Evolutionary conservation across 1,140 invertebrate species (phyloP).

Genomic region (Drosophila sucinea): DNA sequence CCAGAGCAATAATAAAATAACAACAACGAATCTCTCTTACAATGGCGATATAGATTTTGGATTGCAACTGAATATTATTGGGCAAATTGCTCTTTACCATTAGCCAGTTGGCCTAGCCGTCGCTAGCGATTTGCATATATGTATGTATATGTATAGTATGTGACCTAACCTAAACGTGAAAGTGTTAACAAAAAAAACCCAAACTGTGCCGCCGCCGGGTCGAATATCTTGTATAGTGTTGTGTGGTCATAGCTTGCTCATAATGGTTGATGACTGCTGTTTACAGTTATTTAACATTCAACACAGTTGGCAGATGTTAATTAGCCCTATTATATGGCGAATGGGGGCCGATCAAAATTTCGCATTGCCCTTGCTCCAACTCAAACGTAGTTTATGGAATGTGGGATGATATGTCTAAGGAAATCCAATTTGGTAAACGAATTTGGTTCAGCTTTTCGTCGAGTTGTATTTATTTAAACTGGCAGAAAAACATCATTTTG

Average conservation of each 20-base stretch:
- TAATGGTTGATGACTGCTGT: background rate
- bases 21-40: no score
- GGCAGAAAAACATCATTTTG: no score
- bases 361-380: background rate
- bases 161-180: conserved; percentile 27
- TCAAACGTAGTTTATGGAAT: background rate
- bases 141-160: conserved; percentile 23
- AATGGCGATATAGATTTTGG: no score
- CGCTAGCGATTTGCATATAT: conserved; percentile 22
- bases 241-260: background rate
- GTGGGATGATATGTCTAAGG: background rate
- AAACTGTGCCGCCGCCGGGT: conserved; percentile 6
- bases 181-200: conserved; percentile 4
- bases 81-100: background rate
- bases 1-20: no score
- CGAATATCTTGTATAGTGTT: conserved; percentile 1
- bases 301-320: conserved; percentile 7
- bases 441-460: no score
- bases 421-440: no score
- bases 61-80: no score
- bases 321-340: conserved; percentile 1
- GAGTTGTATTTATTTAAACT: no score
- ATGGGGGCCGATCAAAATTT: background rate
- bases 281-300: conserved; percentile 25
- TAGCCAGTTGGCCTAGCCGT: conserved; percentile 10